Conservation (phyloP, 2,888 invertebrate species). For the Hyposoter didymator region DNA sequence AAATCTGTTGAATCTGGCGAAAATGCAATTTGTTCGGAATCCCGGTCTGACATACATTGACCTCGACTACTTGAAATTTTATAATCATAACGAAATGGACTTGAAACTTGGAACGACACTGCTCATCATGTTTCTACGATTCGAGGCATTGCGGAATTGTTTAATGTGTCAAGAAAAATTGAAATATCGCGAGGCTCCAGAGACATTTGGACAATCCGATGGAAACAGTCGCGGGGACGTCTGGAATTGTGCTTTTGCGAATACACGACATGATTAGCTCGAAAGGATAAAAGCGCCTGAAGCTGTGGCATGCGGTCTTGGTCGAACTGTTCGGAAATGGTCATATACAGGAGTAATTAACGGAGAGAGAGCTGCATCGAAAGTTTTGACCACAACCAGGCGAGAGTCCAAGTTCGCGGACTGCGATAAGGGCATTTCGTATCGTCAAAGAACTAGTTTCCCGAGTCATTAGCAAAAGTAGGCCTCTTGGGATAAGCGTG, state of each 20-base stretch:
- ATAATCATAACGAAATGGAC: too few relatives aligned
- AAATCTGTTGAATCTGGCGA: neutral
- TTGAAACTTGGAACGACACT: neutral
- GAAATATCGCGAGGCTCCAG: neutral
- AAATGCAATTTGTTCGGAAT: neutral
- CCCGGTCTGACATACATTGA: slow-evolving; percentile 6
- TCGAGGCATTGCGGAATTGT: neutral
- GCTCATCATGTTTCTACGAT: neutral
- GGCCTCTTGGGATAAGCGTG: slow-evolving; percentile 56
- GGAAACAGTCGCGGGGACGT: too few relatives aligned
- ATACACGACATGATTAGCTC: neutral
- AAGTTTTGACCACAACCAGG: slow-evolving; percentile 56
- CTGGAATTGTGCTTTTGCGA: neutral
- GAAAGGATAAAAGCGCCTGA: neutral
- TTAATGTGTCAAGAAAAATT: neutral
- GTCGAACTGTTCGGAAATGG: slow-evolving; percentile 41
- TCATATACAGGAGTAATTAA: slow-evolving; percentile 58
- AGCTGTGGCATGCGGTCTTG: slow-evolving; percentile 6
- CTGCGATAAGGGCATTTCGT: slow-evolving; percentile 29
- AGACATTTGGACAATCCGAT: neutral
- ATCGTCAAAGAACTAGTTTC: slow-evolving; percentile 72
- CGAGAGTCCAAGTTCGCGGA: slow-evolving; percentile 27
- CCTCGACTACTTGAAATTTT: slow-evolving; percentile 20
- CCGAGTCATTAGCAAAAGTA: slow-evolving; percentile 73
- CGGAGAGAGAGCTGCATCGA: slow-evolving; percentile 43